phyloP scores from a whole-genome alignment of 2,797 vertebrate genomes.

The Phrynocephalus vlangalii region DNA sequence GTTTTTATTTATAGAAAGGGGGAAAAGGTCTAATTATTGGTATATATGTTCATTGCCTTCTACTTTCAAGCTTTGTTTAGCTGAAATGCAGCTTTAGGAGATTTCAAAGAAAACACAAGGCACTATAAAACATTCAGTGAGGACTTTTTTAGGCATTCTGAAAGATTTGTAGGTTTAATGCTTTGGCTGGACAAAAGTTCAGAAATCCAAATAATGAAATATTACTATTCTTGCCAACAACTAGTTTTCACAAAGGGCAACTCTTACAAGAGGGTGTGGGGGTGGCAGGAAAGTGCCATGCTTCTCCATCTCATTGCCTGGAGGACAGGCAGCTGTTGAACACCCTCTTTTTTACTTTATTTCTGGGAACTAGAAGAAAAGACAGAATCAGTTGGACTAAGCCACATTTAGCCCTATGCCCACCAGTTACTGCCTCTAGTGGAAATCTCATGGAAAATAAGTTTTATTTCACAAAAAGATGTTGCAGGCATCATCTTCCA shows the following conservation, averaged over 20 bases:
- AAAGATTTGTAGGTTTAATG: slow-evolving; percentile 66
- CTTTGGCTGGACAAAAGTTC: slow-evolving; percentile 69
- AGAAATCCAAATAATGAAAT: slow-evolving; percentile 71
- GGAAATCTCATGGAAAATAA: neutral
- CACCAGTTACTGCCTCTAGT: neutral
- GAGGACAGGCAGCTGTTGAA: neutral
- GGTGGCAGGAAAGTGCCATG: neutral
- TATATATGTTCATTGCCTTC: slow-evolving; percentile 38
- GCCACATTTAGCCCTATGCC: neutral
- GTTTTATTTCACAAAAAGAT: slow-evolving; percentile 62
- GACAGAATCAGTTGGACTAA: neutral
- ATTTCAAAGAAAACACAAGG: slow-evolving; percentile 81
- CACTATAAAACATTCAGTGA: slow-evolving; percentile 81
- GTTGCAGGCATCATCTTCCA: slow-evolving; percentile 56
- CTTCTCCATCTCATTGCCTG: neutral
- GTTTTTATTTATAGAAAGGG: slow-evolving; percentile 50
- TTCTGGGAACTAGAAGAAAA: neutral
- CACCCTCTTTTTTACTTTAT: neutral
- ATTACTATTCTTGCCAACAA: slow-evolving; percentile 35
- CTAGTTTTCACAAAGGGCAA: neutral
- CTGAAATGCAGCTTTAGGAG: slow-evolving; percentile 61
- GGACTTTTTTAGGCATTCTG: slow-evolving; percentile 63
- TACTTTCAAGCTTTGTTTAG: slow-evolving; percentile 43
- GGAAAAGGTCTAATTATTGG: slow-evolving; percentile 29
- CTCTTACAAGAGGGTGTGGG: neutral